These are phyloP conservation scores for Dermatophagoides farinae DNA, from an alignment of 1,140 invertebrate species.

Conservation along the genomic window DNA sequence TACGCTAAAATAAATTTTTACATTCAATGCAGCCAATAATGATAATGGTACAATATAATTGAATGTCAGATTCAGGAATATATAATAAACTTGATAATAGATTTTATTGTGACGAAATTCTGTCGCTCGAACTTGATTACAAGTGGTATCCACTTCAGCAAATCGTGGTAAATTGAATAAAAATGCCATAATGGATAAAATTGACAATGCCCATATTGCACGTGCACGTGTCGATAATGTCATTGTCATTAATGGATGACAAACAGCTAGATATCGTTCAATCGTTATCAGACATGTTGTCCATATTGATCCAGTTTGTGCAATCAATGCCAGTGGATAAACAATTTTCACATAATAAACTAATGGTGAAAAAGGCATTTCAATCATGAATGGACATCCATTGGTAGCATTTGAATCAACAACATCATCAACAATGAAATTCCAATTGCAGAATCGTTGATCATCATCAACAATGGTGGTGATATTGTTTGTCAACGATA, in stretches of 20 bases:
- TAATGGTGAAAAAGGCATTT: not conserved
- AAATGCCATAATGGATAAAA: conserved; percentile 57
- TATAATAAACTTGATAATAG: conserved; percentile 68
- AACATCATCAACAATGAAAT: not conserved
- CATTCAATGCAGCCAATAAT: conserved; percentile 61
- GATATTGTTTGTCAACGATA: no score
- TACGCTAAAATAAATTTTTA: conserved; percentile 48
- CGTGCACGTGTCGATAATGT: conserved; percentile 73
- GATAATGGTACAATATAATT: conserved; percentile 77
- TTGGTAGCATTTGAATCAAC: not conserved
- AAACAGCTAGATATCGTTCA: conserved; percentile 87
- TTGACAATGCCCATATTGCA: conserved; percentile 57
- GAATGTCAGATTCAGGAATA: conserved; percentile 74
- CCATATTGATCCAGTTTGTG: conserved; percentile 78
- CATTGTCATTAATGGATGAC: conserved; percentile 66
- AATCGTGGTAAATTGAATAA: conserved; percentile 65
- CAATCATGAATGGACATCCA: not conserved
- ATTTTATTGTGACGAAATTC: conserved; percentile 41
- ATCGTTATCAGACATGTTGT: conserved; percentile 82
- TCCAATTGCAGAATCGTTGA: not conserved
- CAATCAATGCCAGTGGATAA: conserved; percentile 65
- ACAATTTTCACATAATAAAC: conserved; percentile 27
- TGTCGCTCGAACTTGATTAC: conserved; percentile 35
- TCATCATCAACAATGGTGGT: no score
- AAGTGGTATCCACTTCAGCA: conserved; percentile 26